Base-by-base conservation (phyloP, 2,888 invertebrate species). In the Caenorhabditis virilis region DNA sequence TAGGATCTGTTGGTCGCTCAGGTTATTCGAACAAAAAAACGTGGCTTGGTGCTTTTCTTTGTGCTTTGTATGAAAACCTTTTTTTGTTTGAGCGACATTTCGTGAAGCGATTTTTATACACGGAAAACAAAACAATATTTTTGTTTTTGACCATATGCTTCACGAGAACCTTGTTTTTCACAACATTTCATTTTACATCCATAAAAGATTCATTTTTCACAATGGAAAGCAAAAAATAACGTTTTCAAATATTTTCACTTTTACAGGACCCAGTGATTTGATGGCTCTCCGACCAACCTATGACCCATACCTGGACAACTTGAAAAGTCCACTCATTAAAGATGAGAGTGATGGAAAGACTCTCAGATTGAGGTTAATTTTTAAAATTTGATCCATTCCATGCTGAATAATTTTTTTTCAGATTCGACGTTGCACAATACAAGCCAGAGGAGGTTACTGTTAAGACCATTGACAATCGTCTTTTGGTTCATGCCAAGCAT, bases 401-500 rank as follows among this genome's bases (percentile, higher is more conserved):
- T 9, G 16, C 11, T 16, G 16, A 46, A 18, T 30, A 30, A 11
- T 26, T 5, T 46, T 46, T 27, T 56, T 80, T 30, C 41, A 82
- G 82, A 84, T 97, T 97, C 86, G 95, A 97, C 85, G 94, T 97
- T 78, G 92, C 93, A 83, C 93, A 95, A 86, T 97, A 95, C 87
- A 90, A 91, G 56, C 88, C 88, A 3, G 97, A 97, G 86, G 95
- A 97, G 88, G 82, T 83, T 20, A 92, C 93, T 84, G 95, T 97
- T 74, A 95, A 95, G 88, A 97, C 95, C 72, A 92, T 95, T 78
- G 95, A 95, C 87, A 95, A 95, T 87, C 92, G 93, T 88, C 88
- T 97, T 63, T 77, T 85, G 65, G 85, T 85, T 49, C 93, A 95
- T 84, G 95, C 95, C 67, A 94, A 94, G 86, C 97, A 97, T 86